Evolutionary conservation across 2,113 vertebrate genomes (phyloP).

Genomic region (cat (Felis catus)): DNA sequence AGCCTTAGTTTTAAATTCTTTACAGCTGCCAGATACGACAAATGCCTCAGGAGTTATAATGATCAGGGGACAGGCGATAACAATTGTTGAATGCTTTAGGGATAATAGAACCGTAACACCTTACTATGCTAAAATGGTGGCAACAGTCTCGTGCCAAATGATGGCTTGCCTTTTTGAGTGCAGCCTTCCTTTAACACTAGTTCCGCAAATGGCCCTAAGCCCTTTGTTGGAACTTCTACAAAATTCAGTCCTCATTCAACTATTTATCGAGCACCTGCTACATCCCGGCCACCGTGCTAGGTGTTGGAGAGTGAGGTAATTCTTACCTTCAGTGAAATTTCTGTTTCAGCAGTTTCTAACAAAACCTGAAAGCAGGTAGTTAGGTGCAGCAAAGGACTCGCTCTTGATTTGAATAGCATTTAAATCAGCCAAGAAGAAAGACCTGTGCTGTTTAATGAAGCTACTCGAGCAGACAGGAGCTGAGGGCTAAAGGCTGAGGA

Average conservation of each 20-base stretch:
- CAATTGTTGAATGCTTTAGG: not conserved
- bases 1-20: not conserved
- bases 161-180: not conserved
- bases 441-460: not conserved
- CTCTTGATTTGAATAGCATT: slow-evolving; percentile 29
- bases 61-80: not conserved
- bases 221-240: not conserved
- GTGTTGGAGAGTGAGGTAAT: not conserved
- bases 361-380: not conserved
- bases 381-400: not conserved
- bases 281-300: not conserved
- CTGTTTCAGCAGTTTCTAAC: not conserved
- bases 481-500: slow-evolving; percentile 1
- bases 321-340: not conserved
- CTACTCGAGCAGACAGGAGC: not conserved
- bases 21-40: not conserved
- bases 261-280: not conserved
- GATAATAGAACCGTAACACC: not conserved
- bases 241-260: not conserved
- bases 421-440: not conserved
- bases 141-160: not conserved
- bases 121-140: not conserved
- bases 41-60: not conserved
- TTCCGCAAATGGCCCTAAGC: not conserved
- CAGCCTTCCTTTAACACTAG: not conserved